Evolutionary conservation across 2,113 vertebrate genomes (phyloP).

Genomic region (Burhinus bistriatus): DNA sequence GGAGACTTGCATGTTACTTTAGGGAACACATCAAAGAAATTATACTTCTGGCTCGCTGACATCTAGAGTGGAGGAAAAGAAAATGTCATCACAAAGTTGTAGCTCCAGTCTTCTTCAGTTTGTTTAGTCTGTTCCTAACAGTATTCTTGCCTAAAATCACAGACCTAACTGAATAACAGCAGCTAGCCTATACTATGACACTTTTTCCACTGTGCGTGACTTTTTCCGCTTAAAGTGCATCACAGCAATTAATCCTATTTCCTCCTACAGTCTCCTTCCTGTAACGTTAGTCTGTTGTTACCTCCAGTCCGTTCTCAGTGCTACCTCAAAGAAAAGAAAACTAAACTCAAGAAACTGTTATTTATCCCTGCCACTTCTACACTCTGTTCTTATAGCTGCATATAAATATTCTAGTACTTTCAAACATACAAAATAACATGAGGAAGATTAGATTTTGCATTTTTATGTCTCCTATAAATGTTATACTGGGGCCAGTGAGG

Average conservation of each 20-base stretch:
- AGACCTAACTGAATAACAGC: not conserved
- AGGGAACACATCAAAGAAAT: constrained; percentile 86
- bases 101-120: not conserved
- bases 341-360: not conserved
- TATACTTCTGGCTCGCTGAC: not conserved
- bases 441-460: not conserved
- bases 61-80: constrained; percentile 24
- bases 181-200: not conserved
- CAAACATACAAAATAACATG: not conserved
- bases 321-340: not conserved
- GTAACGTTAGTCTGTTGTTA: not conserved
- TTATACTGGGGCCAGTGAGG: not conserved
- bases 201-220: not conserved
- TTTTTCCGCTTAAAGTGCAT: not conserved
- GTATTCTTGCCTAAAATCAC: not conserved
- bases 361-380: not conserved
- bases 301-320: not conserved
- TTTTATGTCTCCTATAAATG: not conserved
- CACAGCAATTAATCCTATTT: not conserved
- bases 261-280: not conserved
- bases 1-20: constrained; percentile 86
- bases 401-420: not conserved
- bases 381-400: not conserved
- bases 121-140: not conserved
- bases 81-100: not conserved